Evolutionary conservation across 2,113 vertebrate species (phyloP).

Genomic region (Platysteira castanea): DNA sequence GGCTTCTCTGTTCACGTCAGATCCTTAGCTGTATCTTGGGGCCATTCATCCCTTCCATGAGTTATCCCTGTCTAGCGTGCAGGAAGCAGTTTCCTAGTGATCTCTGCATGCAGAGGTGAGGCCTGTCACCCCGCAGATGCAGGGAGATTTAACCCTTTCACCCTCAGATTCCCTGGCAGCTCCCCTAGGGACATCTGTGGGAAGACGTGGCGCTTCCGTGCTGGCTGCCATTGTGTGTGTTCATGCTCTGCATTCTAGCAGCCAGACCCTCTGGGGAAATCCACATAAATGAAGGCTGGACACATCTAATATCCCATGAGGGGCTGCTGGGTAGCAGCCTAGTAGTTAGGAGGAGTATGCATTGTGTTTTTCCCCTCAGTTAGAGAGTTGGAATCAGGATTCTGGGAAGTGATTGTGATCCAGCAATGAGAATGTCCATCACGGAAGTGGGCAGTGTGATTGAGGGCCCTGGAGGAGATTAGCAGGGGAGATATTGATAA

Average conservation of each 20-base stretch:
- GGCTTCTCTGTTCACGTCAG: conserved; percentile 43
- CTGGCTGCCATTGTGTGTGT: background rate
- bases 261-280: background rate
- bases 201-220: background rate
- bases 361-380: background rate
- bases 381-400: background rate
- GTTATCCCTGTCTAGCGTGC: conserved; percentile 22
- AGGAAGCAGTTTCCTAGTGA: background rate
- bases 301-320: background rate
- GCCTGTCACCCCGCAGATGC: background rate
- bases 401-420: background rate
- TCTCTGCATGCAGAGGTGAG: conserved; percentile 12
- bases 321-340: background rate
- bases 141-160: background rate
- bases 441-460: rapidly evolving
- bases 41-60: conserved; percentile 48
- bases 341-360: background rate
- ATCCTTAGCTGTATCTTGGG: conserved; percentile 46
- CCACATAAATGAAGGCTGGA: background rate
- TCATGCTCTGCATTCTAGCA: background rate
- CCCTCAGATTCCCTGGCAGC: background rate
- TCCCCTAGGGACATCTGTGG: background rate
- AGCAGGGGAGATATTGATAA: background rate
- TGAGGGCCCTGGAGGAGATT: background rate
- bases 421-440: background rate